phyloP scores from a whole-genome alignment of 2,888 invertebrate genomes.

The Brachyptera risi region DNA sequence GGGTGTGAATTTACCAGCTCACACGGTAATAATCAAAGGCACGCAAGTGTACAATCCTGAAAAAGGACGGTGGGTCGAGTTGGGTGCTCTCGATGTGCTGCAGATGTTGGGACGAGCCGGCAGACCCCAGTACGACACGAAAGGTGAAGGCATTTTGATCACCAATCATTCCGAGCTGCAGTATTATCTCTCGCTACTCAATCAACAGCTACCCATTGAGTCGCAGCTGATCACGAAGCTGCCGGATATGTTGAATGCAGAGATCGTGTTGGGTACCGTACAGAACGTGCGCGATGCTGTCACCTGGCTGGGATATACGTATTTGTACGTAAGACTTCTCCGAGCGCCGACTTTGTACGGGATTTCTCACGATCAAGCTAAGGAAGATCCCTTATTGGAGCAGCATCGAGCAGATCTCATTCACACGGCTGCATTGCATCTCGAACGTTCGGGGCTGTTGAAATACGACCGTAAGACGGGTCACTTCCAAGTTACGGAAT shows the following conservation, averaged over 20 bases:
- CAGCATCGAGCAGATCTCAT: conserved; percentile 89
- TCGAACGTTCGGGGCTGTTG: conserved; percentile 91
- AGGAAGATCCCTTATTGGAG: conserved; percentile 82
- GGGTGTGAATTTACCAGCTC: conserved; percentile 99
- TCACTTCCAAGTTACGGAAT: conserved; percentile 82
- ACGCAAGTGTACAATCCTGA: conserved; percentile 98
- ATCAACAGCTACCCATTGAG: conserved; percentile 98
- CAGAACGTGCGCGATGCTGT: conserved; percentile 87
- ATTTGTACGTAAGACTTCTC: conserved; percentile 93
- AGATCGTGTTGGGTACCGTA: conserved; percentile 93
- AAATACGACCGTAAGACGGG: conserved; percentile 96
- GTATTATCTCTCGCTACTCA: conserved; percentile 94
- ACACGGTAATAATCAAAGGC: conserved; percentile 97
- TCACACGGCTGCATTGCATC: conserved; percentile 85
- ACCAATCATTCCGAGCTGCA: conserved; percentile 98
- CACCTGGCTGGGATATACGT: conserved; percentile 94
- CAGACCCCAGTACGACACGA: conserved; percentile 96
- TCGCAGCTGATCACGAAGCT: conserved; percentile 90
- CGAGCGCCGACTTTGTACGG: conserved; percentile 87
- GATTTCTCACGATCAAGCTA: conserved; percentile 70
- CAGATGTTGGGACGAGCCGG: conserved; percentile 98
- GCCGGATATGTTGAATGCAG: conserved; percentile 97
- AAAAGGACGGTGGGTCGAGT: conserved; percentile 96
- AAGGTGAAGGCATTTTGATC: conserved; percentile 94
- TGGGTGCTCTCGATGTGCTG: conserved; percentile 94